These are phyloP conservation scores for Spongilla lacustris DNA, from an alignment of 37 sponge, comb jelly and placozoan species.

Conservation along the genomic window DNA sequence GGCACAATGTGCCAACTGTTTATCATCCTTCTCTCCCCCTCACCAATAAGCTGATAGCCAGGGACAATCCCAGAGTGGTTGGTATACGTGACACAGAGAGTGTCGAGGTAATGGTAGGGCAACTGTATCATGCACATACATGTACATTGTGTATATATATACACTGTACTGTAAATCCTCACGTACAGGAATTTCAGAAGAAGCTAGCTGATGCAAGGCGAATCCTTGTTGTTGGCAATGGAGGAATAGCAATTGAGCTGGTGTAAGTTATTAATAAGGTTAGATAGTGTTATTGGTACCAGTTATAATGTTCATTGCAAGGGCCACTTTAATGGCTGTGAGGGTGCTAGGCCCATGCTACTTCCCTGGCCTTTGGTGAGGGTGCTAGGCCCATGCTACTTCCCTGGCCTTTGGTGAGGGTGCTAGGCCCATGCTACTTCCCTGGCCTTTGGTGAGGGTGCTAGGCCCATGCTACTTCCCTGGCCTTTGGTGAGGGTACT, in stretches of 20 bases:
- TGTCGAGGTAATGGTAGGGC: constrained; percentile 77
- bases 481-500: no score
- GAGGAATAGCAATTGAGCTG: constrained; percentile 97
- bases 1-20: neutral
- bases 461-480: no score
- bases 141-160: neutral
- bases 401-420: no score
- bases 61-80: constrained; percentile 60
- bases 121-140: no score
- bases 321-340: no score
- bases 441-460: no score
- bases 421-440: no score
- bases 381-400: no score
- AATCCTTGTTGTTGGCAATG: constrained; percentile 94
- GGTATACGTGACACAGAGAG: constrained; percentile 98
- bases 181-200: constrained; percentile 67
- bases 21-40: neutral
- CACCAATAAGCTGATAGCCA: constrained; percentile 37
- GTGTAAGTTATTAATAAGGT: constrained; percentile 66
- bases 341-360: no score
- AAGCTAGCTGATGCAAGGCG: constrained; percentile 71
- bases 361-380: no score
- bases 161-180: neutral
- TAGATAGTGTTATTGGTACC: neutral
- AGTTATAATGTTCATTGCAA: no score